Conservation (phyloP, 2,888 invertebrate genomes). For the Chloromyia formosa region DNA sequence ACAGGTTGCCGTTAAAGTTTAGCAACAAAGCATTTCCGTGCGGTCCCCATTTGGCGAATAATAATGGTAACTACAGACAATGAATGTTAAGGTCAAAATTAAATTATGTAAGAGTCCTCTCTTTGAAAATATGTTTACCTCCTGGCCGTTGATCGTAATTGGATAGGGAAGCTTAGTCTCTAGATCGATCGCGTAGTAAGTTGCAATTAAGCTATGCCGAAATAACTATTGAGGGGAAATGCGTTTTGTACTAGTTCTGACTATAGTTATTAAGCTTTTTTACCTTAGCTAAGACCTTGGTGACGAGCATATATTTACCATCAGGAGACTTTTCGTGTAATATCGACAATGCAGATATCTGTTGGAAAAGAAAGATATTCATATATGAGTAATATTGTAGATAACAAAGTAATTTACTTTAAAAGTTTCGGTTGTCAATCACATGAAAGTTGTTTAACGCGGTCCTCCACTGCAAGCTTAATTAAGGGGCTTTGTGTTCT, state of each 20-base stretch:
- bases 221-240: constrained; percentile 72
- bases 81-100: not conserved
- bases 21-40: constrained; percentile 76
- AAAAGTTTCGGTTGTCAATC: too few relatives aligned
- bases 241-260: too few relatives aligned
- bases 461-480: too few relatives aligned
- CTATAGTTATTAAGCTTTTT: constrained; percentile 50
- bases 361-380: not conserved
- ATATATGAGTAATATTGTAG: too few relatives aligned
- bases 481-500: too few relatives aligned
- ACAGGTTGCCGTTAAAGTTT: constrained; percentile 80
- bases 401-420: too few relatives aligned
- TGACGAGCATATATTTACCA: constrained; percentile 70
- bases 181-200: constrained; percentile 76
- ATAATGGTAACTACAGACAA: constrained; percentile 62
- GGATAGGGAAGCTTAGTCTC: constrained; percentile 65
- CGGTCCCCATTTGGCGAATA: constrained; percentile 82
- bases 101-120: not conserved
- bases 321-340: constrained; percentile 72
- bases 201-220: constrained; percentile 80
- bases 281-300: constrained; percentile 73
- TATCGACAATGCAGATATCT: constrained; percentile 55
- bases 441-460: too few relatives aligned
- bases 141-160: constrained; percentile 57
- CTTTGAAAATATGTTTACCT: constrained; percentile 4